These are phyloP conservation scores for Psylliodes chrysocephalus DNA, from an alignment of 2,888 invertebrate genomes.

Conservation along the genomic window DNA sequence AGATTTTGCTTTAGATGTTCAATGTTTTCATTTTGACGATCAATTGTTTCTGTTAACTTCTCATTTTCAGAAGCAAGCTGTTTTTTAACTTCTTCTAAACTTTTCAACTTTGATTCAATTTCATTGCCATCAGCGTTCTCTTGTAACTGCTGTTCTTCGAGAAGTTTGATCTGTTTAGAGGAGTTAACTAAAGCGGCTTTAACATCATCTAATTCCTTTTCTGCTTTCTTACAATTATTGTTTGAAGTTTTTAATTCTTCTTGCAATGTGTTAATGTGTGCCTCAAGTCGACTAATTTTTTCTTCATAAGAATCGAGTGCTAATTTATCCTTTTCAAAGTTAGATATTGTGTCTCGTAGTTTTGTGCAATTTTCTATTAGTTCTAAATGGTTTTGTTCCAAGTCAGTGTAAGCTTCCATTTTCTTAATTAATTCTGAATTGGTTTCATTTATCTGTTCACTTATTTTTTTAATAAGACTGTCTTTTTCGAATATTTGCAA, in stretches of 20 bases:
- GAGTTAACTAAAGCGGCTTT: conserved; percentile 38
- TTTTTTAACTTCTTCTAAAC: conserved; percentile 46
- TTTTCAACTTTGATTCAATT: conserved; percentile 42
- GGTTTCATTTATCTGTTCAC: conserved; percentile 44
- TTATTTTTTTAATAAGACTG: conserved; percentile 59
- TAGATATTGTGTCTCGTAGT: conserved; percentile 43
- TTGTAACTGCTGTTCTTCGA: conserved; percentile 43
- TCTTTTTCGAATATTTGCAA: conserved; percentile 66
- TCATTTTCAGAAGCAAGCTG: conserved; percentile 44
- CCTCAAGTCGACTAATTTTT: conserved; percentile 46
- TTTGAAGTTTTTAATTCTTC: conserved; percentile 44
- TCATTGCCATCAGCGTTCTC: conserved; percentile 43
- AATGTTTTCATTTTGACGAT: conserved; percentile 40
- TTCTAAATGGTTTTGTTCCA: conserved; percentile 58
- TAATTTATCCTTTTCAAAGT: conserved; percentile 46
- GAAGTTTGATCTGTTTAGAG: conserved; percentile 34
- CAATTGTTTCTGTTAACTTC: conserved; percentile 40
- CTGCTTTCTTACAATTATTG: conserved; percentile 8
- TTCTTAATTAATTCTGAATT: conserved; percentile 43
- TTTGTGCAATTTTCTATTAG: conserved; percentile 55
- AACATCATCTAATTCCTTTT: conserved; percentile 24
- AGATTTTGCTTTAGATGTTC: conserved; percentile 33
- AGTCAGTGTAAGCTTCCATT: conserved; percentile 48
- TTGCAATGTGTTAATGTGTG: conserved; percentile 48
- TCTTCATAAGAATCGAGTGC: conserved; percentile 40